Evolutionary conservation across 1,140 invertebrate species (phyloP), one percentile per base, ranked within the genome.

Genomic region (Hermatobates lingyangjiaoensis): DNA sequence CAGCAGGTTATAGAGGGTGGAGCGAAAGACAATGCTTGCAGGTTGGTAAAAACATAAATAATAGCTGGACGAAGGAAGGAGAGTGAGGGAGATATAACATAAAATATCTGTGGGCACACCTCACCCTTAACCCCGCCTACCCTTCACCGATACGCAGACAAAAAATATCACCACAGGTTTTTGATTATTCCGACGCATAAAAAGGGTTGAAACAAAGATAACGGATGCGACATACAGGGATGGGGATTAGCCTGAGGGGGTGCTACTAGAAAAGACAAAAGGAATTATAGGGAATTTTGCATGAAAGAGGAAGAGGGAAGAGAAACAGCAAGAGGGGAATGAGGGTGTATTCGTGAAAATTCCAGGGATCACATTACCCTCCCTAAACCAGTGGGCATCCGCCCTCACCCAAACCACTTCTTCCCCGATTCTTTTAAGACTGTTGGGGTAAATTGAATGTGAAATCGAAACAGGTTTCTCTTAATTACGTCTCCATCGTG

Each of bases 131-230:
- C 27, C 28, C 27, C 27, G 26, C 51, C 50, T 48, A 28, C 28
- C 53, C 47, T 46, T 25, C 28, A 46, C 38, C 48, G 56, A 59
- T 59, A 57, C 52, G 52, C 56, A 53, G 53, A 54, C 48, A 55
- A 57, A 59, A 58, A 59, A 57, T 56, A 54, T 57, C 55, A 54
- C 54, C 54, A 45, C 54, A 54, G 53, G 53, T 59, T 59, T 59
- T 57, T 59, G 58, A 59, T 59, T 59, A 59, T 59, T 59, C 56
- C 51, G 48, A 53, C 52, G 54, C 53, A 56, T 59, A 59, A 59
- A 59, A 59, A 59, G 58, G 58, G 58, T 59, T 57, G 58, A 59
- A 57, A 59, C 58, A 59, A 59, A 59, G 58, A 59, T 59, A 59
- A 57, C 58, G 58, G 56, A 59, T 59, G 56, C 57, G 56, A 59